Evolutionary conservation across 2,113 vertebrate genomes (phyloP), one percentile per base, ranked within the genome.

Genomic region (Nanorana parkeri): DNA sequence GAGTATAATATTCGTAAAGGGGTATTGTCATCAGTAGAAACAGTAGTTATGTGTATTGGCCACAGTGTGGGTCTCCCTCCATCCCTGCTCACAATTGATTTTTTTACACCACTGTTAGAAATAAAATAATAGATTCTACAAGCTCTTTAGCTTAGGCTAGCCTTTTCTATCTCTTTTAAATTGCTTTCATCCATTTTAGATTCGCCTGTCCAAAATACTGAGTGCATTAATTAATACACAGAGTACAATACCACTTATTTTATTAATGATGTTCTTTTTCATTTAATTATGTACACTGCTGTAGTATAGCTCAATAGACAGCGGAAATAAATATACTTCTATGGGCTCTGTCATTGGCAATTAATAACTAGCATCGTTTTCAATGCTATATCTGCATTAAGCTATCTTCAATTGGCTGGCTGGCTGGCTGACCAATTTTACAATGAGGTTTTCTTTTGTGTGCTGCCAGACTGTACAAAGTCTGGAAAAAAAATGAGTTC

Each of bases 401-500:
- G 16, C 36, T 68, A 20, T 47, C 28, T 60, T n/a, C 26, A 65
- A 65, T 81, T 56, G 41, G 61, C 19, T 32, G 23, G n/a, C 19
- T 32, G 23, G n/a, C 47, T 17, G 20, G 69, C 36, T 47, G 41
- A 63, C 68, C 17, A 26, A 67, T 67, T 66, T 79, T 41, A 51
- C 61, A 17, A 19, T 55, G 21, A 69, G 0, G 4, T 24, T 69
- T 68, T 5, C 60, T 60, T 80, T 41, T 51, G 24, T 19, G 21
- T 80, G 21, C 78, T 64, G 66, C 64, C 54, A 72, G 78, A 52
- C 60, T 81, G 24, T 24, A 80, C 63, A 69, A 80, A 69, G 67
- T 71, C 29, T 75, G 8, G 5, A n/a, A 60, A 47, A 36, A 60
- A 64, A 41, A 60, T 64, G 11, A 29, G 36, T 52, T 72, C 21